Base-by-base conservation (phyloP, 2,113 vertebrate genomes). In the Oceanodroma tethys region DNA sequence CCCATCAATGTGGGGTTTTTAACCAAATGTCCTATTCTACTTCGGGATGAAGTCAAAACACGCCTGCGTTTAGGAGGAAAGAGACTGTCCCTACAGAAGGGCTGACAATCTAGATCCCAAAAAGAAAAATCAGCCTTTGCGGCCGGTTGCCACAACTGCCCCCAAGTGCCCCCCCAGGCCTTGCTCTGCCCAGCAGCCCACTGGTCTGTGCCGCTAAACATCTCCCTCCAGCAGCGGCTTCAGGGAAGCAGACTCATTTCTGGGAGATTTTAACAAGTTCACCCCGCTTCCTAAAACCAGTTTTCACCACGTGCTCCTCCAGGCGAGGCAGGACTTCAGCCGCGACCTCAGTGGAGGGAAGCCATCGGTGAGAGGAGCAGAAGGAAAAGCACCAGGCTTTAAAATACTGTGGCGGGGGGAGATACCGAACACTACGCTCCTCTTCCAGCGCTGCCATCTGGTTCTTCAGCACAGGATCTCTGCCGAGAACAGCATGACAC, bases 31-130 rank as follows among this genome's bases (percentile, higher is more conserved):
- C 52, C 52, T 13, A 9, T 20, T 68, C 45, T 23, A 3, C 40
- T 55, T 17, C 13, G n/a, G 63, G 40, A 60, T 11, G 80, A 40
- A 40, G 71, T 21, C 62, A 47, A n/a, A 71, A 58, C 1, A 2
- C 3, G 1, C 43, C 50, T 10, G 67, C 4, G 1, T 21, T 48
- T 5, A 16, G 11, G 13, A 9, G n/a, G 50, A 16, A 36, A 32
- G 68, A 58, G 86, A 8, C 25, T 4, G 21, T 21, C 20, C 56
- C 50, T 30, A 5, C 19, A n/a, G 50, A 19, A 11, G 16, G 11
- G 42, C 32, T 30, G 50, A 50, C 21, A 30, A 58, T 11, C 42
- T 6, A 12, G 10, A 32, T 43, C 43, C 36, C 30, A 21, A 32
- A 17, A 26, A 32, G 27, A 23, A 36, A 30, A 43, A 50, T 13